Base-by-base conservation (phyloP, 2,888 invertebrate genomes). In the Ommatoiulus sabulosus region DNA sequence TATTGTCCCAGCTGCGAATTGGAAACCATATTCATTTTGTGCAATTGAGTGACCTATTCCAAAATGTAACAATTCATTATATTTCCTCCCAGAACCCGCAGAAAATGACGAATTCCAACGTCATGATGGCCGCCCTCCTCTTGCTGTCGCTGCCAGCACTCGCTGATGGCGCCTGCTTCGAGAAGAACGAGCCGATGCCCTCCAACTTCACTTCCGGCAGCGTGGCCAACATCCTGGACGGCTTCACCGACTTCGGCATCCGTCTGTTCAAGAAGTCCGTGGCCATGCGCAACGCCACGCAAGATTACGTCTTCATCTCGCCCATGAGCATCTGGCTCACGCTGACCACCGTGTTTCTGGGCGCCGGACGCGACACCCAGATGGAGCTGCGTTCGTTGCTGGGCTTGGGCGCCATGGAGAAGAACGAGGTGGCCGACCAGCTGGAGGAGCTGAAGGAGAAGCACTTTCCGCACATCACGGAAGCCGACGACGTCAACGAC, bases 211-310 rank as follows among this genome's bases (percentile, higher is more conserved):
- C 52, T 15, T 52, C 52, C 10, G 52, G 15, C 52, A 52, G 52
- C 52, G 52, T 52, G 52, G 10, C 52, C 52, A 52, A 52, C 52
- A 52, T 84, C 43, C 43, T 84, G 84, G 84, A 84, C 43, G 84
- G 84, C 10, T 84, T 35, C 43, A 84, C 24, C 84, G 84, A 84
- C 43, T 84, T 84, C 84, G 35, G 35, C 43, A 12, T 84, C 15
- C 84, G 84, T 8, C 15, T 84, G 43, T 43, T 84, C 43, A 7
- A 43, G 43, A 24, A 84, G 43, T 84, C 43, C 15, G 43, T 84
- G 10, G 7, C 84, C 8, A 84, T 84, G 24, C 20, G 43, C 84
- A 43, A 43, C 20, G 24, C 43, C 43, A 24, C 84, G 12, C 24
- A 84, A 17, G 84, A 84, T 17, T 84, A 84, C 84, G 10, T 84